Percentiles rank a stretch among this genome's conserved stretches.
These are phyloP conservation scores for Nicator chloris DNA, from an alignment of 2,113 vertebrate genomes.

Conservation along the genomic window DNA sequence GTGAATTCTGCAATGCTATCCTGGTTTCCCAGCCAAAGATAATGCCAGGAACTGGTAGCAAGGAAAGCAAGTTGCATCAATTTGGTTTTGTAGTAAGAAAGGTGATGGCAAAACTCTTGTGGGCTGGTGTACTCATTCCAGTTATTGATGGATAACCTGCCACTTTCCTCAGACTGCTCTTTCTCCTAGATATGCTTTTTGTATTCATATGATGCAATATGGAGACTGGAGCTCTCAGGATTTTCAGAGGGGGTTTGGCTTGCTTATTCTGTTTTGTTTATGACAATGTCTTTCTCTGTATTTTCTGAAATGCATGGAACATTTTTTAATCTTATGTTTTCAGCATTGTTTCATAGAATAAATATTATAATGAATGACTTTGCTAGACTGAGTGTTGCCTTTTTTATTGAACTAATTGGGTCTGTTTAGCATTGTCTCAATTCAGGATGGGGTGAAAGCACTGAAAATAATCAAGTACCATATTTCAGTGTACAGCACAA, in stretches of 20 bases:
- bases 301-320: conserved; percentile 2
- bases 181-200: background rate
- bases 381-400: background rate
- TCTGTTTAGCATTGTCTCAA: background rate
- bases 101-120: background rate
- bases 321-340: background rate
- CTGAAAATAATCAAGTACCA: background rate
- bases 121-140: background rate
- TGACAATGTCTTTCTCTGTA: background rate
- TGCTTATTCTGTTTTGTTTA: background rate
- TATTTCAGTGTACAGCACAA: background rate
- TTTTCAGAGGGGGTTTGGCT: background rate
- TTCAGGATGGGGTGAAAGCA: background rate
- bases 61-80: background rate
- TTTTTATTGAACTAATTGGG: background rate
- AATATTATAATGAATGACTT: background rate
- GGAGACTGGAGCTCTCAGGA: background rate
- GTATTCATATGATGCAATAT: background rate
- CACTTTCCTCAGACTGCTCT: background rate
- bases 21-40: background rate
- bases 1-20: background rate
- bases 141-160: background rate
- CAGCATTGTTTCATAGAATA: conserved; percentile 32
- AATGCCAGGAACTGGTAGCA: background rate
- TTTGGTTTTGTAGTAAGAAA: background rate